Base-by-base conservation (phyloP, 1,140 invertebrate genomes). In the Alviniconcha marisindica region DNA sequence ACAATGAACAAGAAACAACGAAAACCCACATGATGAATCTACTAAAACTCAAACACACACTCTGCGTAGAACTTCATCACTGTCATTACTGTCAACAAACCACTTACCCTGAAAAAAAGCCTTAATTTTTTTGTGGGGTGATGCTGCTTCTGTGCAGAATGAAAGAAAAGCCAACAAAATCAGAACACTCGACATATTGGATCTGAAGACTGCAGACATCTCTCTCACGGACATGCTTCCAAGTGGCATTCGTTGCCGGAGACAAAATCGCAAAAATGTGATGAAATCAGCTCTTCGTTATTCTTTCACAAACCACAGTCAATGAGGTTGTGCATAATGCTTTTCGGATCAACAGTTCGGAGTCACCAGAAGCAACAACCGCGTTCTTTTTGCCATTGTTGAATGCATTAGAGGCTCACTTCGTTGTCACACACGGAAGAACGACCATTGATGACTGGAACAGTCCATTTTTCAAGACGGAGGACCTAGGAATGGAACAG, bases 101-200 rank as follows among this genome's bases (percentile, higher is more conserved):
- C 7, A 10, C 69, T 71, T 71, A 71, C 69, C 69, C 3, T 71
- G 33, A 40, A 36, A 71, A 71, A 71, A 71, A 7, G 69, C 69
- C 12, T 31, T 33, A 5, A 71, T 71, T 33, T 71, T 71, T 40
- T 71, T 71, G 28, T 71, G 69, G 4, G 69, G 69, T 36, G 69
- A 71, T 21, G 69, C 69, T 5, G 69, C 24, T 36, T 40, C 69
- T 2, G 18, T 15, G 15, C 40, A 33, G 15, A 36, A 21, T 14
- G 36, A 71, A 71, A 71, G 69, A 71, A 71, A 40, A 71, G 69
- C 28, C 69, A 71, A 33, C 33, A 71, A 71, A 71, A 33, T 18
- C 69, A 40, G 36, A 71, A 33, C 40, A 71, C 38, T 71, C 69
- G 40, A 71, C 69, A 71, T 71, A 71, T 71, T 71, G 69, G 69